Conservation (phyloP, 1,140 invertebrate species). For the Penaeus vannamei region DNA sequence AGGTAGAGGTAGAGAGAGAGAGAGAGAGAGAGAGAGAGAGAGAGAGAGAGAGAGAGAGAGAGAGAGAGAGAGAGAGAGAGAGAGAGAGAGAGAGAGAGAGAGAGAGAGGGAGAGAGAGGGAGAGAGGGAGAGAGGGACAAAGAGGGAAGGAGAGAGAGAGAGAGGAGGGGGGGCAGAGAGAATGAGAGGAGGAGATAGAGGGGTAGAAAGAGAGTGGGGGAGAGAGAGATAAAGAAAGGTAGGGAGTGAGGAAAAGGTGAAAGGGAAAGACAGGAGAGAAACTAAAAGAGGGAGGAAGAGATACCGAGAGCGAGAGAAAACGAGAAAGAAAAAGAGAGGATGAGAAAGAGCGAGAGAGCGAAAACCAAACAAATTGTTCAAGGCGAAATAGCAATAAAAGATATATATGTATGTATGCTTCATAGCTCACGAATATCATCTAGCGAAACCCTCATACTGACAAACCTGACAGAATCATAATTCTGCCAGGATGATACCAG, state of each 20-base stretch:
- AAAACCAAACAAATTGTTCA: too few species aligned
- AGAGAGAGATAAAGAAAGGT: background rate
- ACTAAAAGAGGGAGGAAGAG: background rate
- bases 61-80: background rate
- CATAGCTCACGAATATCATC: too few species aligned
- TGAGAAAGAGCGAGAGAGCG: too few species aligned
- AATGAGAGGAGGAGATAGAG: background rate
- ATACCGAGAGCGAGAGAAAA: background rate
- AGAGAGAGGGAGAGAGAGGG: background rate
- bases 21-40: constrained; percentile 25
- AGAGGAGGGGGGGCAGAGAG: background rate
- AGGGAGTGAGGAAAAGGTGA: background rate
- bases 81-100: background rate
- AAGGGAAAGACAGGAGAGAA: too few species aligned
- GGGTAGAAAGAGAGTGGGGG: background rate
- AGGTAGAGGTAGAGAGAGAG: constrained; percentile 6
- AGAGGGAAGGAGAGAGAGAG: too few species aligned
- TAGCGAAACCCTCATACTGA: too few species aligned
- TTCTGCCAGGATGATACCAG: too few species aligned
- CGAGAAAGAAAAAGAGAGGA: background rate
- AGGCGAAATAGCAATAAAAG: too few species aligned
- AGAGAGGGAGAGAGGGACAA: background rate
- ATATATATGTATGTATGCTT: too few species aligned
- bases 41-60: background rate
- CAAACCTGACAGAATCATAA: too few species aligned